Conservation (phyloP, 2,797 vertebrate species). For the Epinephelus malabaricus region DNA sequence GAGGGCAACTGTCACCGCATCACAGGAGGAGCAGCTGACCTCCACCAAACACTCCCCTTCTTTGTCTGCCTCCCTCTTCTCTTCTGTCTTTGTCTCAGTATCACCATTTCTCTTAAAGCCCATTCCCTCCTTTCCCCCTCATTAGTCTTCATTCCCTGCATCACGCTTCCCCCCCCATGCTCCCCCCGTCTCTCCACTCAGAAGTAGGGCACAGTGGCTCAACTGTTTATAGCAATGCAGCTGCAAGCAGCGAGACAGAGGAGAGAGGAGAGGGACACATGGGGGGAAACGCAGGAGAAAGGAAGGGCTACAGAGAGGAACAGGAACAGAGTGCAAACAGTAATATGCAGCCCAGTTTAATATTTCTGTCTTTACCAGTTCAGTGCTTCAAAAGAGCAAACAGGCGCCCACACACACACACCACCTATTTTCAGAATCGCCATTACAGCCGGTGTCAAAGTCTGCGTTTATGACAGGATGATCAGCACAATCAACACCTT, state of each 20-base stretch:
- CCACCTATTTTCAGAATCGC: constrained; percentile 13
- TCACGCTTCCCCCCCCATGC: constrained; percentile 51
- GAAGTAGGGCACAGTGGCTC: constrained; percentile 83
- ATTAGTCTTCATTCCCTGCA: constrained; percentile 63
- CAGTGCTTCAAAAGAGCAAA: constrained; percentile 14
- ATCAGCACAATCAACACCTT: constrained; percentile 4
- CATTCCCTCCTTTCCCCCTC: constrained; percentile 50
- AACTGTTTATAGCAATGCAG: constrained; percentile 81
- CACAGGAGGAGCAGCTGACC: constrained; percentile 70
- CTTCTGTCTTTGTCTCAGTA: constrained; percentile 45
- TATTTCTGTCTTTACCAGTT: constrained; percentile 26
- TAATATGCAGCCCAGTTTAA: constrained; percentile 28
- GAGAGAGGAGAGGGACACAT: constrained; percentile 21
- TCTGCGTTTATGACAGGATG: constrained; percentile 69
- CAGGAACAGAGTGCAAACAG: constrained; percentile 24
- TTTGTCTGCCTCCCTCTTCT: constrained; percentile 8
- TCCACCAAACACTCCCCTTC: background rate
- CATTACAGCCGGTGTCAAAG: constrained; percentile 62
- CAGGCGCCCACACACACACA: constrained; percentile 8
- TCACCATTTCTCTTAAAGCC: constrained; percentile 54
- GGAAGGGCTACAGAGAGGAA: constrained; percentile 31
- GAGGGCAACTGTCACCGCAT: constrained; percentile 59
- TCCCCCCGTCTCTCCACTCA: constrained; percentile 54
- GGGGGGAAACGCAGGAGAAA: constrained; percentile 37
- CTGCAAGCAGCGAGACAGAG: constrained; percentile 64